Base-by-base conservation (phyloP, 2,113 vertebrate species). In the Edolisoma coerulescens region DNA sequence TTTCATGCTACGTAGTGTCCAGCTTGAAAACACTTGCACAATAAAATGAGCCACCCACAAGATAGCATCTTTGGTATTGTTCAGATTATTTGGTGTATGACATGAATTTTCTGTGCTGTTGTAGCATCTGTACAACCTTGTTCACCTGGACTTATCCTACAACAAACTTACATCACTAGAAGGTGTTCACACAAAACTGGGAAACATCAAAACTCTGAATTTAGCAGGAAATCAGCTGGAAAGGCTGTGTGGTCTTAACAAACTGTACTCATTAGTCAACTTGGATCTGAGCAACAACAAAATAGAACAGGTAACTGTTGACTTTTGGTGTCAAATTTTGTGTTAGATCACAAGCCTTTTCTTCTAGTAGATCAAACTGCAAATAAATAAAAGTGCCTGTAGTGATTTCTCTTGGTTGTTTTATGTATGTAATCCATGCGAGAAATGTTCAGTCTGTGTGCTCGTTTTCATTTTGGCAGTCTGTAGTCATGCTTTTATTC, bases 181-280 rank as follows among this genome's bases (percentile, higher is more conserved):
- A 97, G 98, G 98, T 7, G 98, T 99, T 91, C 99, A 99, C 96
- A 99, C 99, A 27, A 99, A 99, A 70, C 98, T 99, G 87, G 99
- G 99, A 41, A 99, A 99, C 96, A 99, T 99, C 89, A 99, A 99
- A 96, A 99, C 99, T 15, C 97, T 99, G 70, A 99, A 98, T 93
- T 97, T 99, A 96, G 98, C 99, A 3, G 99, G 99, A 15, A 99
- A 99, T 97, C 98, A 98, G n/a, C 97, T 99, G 83, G 98, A 99
- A 89, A 98, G 81, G 15, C 98, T 99, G n/a, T 97, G 96, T 35
- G 99, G 99, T 60, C 99, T 99, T 91, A 98, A 98, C 75, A 99
- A 99, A 93, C 98, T 99, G 17, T 99, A 99, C 95, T 99, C 99
- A 1, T 97, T 99, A 79, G 99, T 99, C 94, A 99, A 99, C 97